A percentile compares a stretch with the other conserved stretches of the same genome.
Evolutionary conservation across 2,888 invertebrate species (phyloP).

Genomic region (Campoplex capitator): DNA sequence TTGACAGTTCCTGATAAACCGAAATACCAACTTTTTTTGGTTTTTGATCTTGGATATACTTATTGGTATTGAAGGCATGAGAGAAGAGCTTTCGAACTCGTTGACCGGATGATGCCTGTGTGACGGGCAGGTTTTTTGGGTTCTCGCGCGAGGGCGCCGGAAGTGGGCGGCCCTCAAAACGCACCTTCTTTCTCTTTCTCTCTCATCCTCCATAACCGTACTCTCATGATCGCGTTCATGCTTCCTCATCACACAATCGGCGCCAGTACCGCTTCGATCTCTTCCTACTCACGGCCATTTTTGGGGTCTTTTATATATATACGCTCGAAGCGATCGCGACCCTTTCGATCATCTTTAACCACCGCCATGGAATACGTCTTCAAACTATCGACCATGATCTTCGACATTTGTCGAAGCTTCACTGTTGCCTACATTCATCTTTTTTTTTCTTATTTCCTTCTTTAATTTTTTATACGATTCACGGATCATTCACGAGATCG

Average conservation of each 20-base stretch:
- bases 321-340: constrained; percentile 1
- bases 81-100: constrained; percentile 66
- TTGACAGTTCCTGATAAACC: neutral
- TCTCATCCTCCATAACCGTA: constrained; percentile 41
- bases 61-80: constrained; percentile 50
- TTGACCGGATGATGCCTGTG: constrained; percentile 67
- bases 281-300: constrained; percentile 28
- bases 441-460: constrained; percentile 29
- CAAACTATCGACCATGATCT: constrained; percentile 67
- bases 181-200: constrained; percentile 24
- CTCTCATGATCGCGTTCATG: constrained; percentile 46
- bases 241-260: constrained; percentile 60
- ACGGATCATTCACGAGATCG: neutral
- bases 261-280: constrained; percentile 42
- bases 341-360: constrained; percentile 54
- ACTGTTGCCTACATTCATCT: constrained; percentile 31
- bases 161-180: constrained; percentile 70
- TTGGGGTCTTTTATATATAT: neutral
- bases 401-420: constrained; percentile 61
- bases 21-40: constrained; percentile 1
- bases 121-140: constrained; percentile 61
- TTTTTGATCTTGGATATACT: neutral
- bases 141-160: constrained; percentile 68
- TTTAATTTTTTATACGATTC: constrained; percentile 15
- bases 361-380: constrained; percentile 36